A percentile compares a stretch with the other conserved stretches of the same genome.
These are phyloP conservation scores for Agrochola lota DNA, from an alignment of 2,888 invertebrate genomes.

Conservation along the genomic window DNA sequence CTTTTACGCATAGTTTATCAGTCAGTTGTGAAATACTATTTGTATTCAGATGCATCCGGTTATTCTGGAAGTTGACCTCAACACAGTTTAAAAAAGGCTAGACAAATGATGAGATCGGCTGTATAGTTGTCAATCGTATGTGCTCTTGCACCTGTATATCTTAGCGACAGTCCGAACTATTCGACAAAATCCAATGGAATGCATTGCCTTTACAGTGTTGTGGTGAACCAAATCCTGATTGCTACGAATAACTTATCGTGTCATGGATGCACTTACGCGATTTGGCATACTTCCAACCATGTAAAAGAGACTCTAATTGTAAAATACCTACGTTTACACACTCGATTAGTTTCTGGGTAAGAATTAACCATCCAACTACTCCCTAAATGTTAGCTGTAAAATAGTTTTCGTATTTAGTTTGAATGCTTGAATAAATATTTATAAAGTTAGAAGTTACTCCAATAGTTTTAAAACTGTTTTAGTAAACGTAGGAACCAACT, in stretches of 20 bases:
- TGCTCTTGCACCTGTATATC: neutral
- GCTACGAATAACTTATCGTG: slow-evolving; percentile 40
- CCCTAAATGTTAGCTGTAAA: slow-evolving; percentile 2
- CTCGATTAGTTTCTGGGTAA: slow-evolving; percentile 41
- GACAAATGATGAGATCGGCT: neutral
- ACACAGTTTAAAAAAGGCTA: too few relatives aligned
- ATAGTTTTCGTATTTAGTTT: slow-evolving; percentile 22
- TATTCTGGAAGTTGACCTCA: too few relatives aligned
- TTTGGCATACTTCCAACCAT: slow-evolving; percentile 46
- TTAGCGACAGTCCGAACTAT: neutral
- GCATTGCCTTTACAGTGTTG: slow-evolving; percentile 9
- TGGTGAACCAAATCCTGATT: slow-evolving; percentile 35
- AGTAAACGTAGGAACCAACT: neutral
- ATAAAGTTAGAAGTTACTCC: neutral
- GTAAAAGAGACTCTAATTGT: slow-evolving; percentile 47
- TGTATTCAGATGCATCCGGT: too few relatives aligned
- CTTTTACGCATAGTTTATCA: too few relatives aligned
- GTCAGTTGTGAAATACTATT: too few relatives aligned
- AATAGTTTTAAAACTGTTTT: slow-evolving; percentile 8
- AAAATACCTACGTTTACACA: slow-evolving; percentile 43
- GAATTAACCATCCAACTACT: slow-evolving; percentile 39
- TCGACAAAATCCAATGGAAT: slow-evolving; percentile 18
- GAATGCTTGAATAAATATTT: slow-evolving; percentile 34
- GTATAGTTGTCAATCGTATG: neutral
- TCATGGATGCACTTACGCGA: slow-evolving; percentile 34